These are phyloP conservation scores for Antheraea pernyi DNA, from an alignment of 1,140 invertebrate genomes.

Conservation along the genomic window DNA sequence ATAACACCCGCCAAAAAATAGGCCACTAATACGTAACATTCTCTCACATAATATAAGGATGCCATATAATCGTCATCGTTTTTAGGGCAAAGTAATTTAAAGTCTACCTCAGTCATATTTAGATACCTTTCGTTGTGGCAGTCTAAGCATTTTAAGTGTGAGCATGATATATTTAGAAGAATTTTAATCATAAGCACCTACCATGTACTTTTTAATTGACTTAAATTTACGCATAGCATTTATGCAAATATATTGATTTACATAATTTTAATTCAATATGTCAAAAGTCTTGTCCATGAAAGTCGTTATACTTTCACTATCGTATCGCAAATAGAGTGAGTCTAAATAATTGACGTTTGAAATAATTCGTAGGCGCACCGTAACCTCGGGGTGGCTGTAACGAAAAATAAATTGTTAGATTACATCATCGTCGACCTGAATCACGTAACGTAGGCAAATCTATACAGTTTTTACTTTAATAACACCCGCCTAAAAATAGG, in stretches of 20 bases:
- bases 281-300: not conserved
- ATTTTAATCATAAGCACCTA: not conserved
- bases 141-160: too few relatives aligned
- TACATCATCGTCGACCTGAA: not conserved
- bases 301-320: not conserved
- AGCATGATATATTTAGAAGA: too few relatives aligned
- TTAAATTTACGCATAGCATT: not conserved
- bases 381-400: constrained; percentile 59
- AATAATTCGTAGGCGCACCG: constrained; percentile 74
- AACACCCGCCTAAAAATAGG: too few relatives aligned
- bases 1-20: too few relatives aligned
- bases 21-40: too few relatives aligned
- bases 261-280: not conserved
- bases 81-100: too few relatives aligned
- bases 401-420: constrained; percentile 19
- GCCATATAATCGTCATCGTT: too few relatives aligned
- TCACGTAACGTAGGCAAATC: not conserved
- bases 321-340: constrained; percentile 20
- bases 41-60: too few relatives aligned
- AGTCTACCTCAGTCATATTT: too few relatives aligned
- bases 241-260: not conserved
- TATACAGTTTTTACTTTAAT: too few relatives aligned
- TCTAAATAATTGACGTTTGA: constrained; percentile 73
- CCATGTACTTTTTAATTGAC: not conserved
- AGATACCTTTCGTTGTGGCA: too few relatives aligned